A percentile compares a stretch with the other conserved stretches of the same genome.
Evolutionary conservation across 2,797 vertebrate species (phyloP).

Genomic region (Arrhamphus sclerolepis): DNA sequence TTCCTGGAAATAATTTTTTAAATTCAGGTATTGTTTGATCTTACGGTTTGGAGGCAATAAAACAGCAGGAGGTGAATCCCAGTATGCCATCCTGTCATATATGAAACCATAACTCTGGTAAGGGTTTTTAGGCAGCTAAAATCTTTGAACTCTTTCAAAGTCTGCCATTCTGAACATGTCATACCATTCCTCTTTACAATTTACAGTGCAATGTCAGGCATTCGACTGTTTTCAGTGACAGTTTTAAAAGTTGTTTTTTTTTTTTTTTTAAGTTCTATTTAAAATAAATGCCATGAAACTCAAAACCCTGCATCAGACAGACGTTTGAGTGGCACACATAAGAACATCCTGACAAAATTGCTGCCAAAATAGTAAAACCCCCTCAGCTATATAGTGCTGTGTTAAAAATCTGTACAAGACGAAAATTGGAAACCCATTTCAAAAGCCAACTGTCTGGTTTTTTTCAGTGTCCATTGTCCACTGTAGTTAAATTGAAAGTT

Average conservation of each 20-base stretch:
- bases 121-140: constrained; percentile 61
- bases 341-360: constrained; percentile 36
- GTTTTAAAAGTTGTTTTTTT: constrained; percentile 52
- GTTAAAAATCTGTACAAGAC: constrained; percentile 63
- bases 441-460: constrained; percentile 62
- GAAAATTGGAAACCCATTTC: constrained; percentile 76
- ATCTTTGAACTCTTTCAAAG: constrained; percentile 58
- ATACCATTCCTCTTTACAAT: constrained; percentile 49
- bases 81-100: constrained; percentile 40
- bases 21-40: constrained; percentile 64
- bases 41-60: constrained; percentile 38
- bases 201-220: constrained; percentile 59
- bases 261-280: constrained; percentile 14
- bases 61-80: constrained; percentile 59
- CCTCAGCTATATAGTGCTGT: constrained; percentile 50
- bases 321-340: constrained; percentile 49
- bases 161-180: constrained; percentile 57
- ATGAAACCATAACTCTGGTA: constrained; percentile 62
- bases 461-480: constrained; percentile 70
- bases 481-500: constrained; percentile 75
- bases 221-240: constrained; percentile 39
- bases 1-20: constrained; percentile 50
- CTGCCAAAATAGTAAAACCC: constrained; percentile 51
- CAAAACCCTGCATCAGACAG: constrained; percentile 41
- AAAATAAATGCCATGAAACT: constrained; percentile 31